Evolutionary conservation across 2,797 vertebrate species (phyloP), one percentile per base, ranked within the genome.

Genomic region (Phataginus tricuspis): DNA sequence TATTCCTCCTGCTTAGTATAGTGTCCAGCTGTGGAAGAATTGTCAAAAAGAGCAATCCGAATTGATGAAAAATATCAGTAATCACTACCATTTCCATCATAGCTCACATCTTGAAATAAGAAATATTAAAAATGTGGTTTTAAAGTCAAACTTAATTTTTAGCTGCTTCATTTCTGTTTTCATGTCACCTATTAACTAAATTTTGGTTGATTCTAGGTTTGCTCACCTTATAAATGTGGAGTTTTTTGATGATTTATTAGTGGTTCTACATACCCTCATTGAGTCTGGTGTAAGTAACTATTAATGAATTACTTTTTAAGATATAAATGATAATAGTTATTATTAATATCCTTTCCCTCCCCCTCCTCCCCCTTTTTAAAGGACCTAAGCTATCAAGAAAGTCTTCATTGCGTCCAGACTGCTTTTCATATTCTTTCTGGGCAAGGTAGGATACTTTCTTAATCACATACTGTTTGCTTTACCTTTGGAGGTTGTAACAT

Each of bases 171-270:
- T 64, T 90, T 95, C 37, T 96, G n/a, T n/a, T 66, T 95, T 96
- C 85, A 66, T 2, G 7, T 85, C 66, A 69, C 39, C 66, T 80
- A n/a, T 89, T 96, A 96, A 98, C 79, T 72, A 96, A 86, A 29
- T 80, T 97, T 61, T 98, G 64, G 98, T 97, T 98, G 49, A 69
- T 98, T 98, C 61, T 97, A 99, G 99, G 98, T 99, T 99, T 98
- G 99, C 99, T 96, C 99, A 99, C 98, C 99, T 99, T 72, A 99
- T 99, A 98, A 99, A 99, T 97, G 96, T 99, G 98, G 99, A 99
- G 98, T 99, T 99, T 98, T 99, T 99, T 97, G 99, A 99, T 90
- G 99, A 99, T 97, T 98, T 99, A 15, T 98, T 99, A 97, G 98
- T 98, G 13, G 99, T 99, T 82, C 99, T 99, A 34, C 99, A 99